phyloP scores from a whole-genome alignment of 53 echinoderm and acorn worm species.

The Apostichopus leukothele region DNA sequence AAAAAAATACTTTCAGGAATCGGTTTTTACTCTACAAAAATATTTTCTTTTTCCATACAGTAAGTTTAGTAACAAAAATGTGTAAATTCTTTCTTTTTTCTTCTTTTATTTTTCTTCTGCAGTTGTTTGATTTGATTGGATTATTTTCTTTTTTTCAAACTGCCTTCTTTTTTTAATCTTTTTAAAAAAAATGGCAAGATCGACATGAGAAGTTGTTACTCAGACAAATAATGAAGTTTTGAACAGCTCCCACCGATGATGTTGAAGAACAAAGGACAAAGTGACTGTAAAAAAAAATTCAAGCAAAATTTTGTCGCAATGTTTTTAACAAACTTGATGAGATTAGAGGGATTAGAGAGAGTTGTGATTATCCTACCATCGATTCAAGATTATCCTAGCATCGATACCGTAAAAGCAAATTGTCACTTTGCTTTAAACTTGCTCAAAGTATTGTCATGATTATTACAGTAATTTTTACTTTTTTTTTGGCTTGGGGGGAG shows the following conservation, averaged over 20 bases:
- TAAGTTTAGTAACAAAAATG: no score
- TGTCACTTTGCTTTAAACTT: no score
- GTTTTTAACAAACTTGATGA: no score
- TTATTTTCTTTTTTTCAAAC: neutral
- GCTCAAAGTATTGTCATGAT: neutral
- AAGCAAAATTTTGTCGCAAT: no score
- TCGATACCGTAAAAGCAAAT: no score
- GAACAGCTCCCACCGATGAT: constrained; percentile 2
- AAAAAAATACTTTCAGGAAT: no score
- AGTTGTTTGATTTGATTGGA: neutral
- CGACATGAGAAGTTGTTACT: neutral
- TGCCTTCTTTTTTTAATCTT: neutral
- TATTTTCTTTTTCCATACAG: no score
- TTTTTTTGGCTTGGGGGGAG: neutral
- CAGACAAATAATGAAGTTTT: neutral
- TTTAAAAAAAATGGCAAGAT: neutral
- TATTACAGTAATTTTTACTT: neutral
- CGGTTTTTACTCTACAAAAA: no score
- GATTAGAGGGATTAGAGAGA: no score
- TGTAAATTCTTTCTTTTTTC: neutral
- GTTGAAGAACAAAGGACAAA: neutral
- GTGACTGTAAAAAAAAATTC: no score
- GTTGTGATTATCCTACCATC: no score
- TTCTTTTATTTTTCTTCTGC: neutral
- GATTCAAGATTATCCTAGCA: no score